Base-by-base conservation (phyloP, 2,888 invertebrate genomes). In the Diaphora mendica region DNA sequence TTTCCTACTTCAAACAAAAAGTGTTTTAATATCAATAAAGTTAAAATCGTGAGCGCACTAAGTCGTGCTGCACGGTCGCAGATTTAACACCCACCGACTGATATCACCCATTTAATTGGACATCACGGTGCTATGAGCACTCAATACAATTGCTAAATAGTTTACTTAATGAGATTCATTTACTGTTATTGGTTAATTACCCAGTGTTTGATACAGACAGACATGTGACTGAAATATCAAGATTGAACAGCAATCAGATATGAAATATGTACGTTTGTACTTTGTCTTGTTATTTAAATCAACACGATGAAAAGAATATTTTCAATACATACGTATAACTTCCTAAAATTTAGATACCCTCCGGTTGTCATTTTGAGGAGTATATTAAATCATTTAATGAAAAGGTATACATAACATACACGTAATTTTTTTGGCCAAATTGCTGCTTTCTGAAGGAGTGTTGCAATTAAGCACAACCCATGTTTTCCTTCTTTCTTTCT, bases 61-160 rank as follows among this genome's bases (percentile, higher is more conserved):
- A 20, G 73, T 86, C 86, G 87, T 86, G 84, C 80, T 77, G 73
- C 87, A 84, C 82, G 82, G 83, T 74, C 71, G 44, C 48, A 77
- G 76, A 78, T 79, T 80, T 74, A 83, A 86, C 86, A 83, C 84
- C 77, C 72, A 17, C 72, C 70, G 23, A 11, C 72, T 62, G 79
- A 78, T 82, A 77, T 72, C 72, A 72, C 79, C 80, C 77, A 78
- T 77, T 85, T 85, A 86, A 85, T 85, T 84, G 83, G 76, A 73
- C 81, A 84, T 85, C 86, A 81, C 80, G 84, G 75, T 77, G 74
- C 75, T 68, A 62, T 81, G 80, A 84, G 76, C 73, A 77, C 81
- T 85, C 74, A 79, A 83, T 85, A 78, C 67, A 75, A 77, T 74
- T 76, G 70, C 70, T 74, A 66, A 74, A 68, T 74, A 33, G 44